phyloP scores from a whole-genome alignment of 2,888 invertebrate genomes.

The Caenorhabditis doughertyi region DNA sequence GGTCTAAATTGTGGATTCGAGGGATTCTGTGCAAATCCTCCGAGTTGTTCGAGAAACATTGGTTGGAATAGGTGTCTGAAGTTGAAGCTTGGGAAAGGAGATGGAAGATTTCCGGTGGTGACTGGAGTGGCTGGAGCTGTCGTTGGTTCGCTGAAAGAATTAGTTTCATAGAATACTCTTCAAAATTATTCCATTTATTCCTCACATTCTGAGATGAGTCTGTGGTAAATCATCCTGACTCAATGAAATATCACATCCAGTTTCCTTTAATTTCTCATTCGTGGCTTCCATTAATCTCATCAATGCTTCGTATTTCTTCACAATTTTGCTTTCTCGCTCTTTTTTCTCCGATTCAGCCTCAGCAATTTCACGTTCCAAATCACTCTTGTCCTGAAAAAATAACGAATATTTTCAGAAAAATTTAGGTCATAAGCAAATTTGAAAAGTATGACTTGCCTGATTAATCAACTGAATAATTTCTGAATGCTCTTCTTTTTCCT shows the following conservation, averaged over 20 bases:
- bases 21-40: slow-evolving; percentile 22
- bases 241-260: slow-evolving; percentile 73
- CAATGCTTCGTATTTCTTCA: slow-evolving; percentile 68
- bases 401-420: neutral
- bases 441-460: slow-evolving; percentile 65
- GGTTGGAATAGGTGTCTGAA: slow-evolving; percentile 52
- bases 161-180: neutral
- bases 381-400: slow-evolving; percentile 75
- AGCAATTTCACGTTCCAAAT: slow-evolving; percentile 73
- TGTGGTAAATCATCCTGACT: slow-evolving; percentile 71
- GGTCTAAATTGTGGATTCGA: slow-evolving; percentile 53
- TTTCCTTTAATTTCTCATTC: slow-evolving; percentile 75
- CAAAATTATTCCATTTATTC: no score
- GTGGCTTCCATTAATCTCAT: slow-evolving; percentile 74
- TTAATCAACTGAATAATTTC: slow-evolving; percentile 81
- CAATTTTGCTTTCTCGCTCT: slow-evolving; percentile 70
- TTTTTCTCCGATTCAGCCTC: slow-evolving; percentile 73
- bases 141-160: slow-evolving; percentile 34
- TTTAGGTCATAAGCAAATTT: neutral
- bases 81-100: slow-evolving; percentile 49
- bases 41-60: slow-evolving; percentile 56
- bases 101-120: slow-evolving; percentile 16
- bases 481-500: slow-evolving; percentile 79
- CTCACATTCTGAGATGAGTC: slow-evolving; percentile 57
- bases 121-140: slow-evolving; percentile 32